phyloP scores from a whole-genome alignment of 1,140 invertebrate genomes.

The Stegodyphus mimosarum region DNA sequence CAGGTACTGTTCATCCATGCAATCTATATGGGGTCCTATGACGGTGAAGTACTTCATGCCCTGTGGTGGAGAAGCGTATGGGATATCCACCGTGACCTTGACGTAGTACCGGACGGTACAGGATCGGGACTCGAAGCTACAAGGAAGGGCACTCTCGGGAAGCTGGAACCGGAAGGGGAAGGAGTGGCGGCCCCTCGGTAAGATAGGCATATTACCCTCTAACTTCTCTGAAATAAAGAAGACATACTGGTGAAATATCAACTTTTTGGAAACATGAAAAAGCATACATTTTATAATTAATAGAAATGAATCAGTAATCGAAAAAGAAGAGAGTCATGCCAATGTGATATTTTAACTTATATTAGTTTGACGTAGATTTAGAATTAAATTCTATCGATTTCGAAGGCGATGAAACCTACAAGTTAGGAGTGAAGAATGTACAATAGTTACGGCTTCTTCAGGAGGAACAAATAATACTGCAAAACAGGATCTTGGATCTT shows the following conservation, averaged over 20 bases:
- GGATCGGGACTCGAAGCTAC: conserved; percentile 83
- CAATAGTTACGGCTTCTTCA: too few species aligned
- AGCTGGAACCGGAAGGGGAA: conserved; percentile 83
- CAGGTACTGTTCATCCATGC: conserved; percentile 87
- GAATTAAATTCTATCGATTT: too few species aligned
- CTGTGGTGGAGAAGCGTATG: conserved; percentile 85
- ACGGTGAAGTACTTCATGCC: conserved; percentile 88
- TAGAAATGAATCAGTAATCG: too few species aligned
- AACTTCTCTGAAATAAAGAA: conserved; percentile 72
- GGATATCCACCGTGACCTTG: conserved; percentile 83
- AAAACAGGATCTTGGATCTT: too few species aligned
- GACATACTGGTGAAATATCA: neutral
- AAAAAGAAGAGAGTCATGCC: too few species aligned
- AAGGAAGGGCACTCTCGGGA: conserved; percentile 81
- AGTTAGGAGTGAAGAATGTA: too few species aligned
- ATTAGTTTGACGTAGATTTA: too few species aligned
- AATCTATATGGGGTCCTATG: conserved; percentile 86
- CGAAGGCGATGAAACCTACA: too few species aligned
- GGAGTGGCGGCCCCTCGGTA: conserved; percentile 80
- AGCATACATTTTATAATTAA: too few species aligned
- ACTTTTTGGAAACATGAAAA: too few species aligned
- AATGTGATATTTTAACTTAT: too few species aligned
- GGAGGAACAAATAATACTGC: too few species aligned
- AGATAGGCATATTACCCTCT: conserved; percentile 78
- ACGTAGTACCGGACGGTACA: conserved; percentile 84